Base-by-base conservation (phyloP, 2,113 vertebrate genomes). In the Chaetura pelagica region DNA sequence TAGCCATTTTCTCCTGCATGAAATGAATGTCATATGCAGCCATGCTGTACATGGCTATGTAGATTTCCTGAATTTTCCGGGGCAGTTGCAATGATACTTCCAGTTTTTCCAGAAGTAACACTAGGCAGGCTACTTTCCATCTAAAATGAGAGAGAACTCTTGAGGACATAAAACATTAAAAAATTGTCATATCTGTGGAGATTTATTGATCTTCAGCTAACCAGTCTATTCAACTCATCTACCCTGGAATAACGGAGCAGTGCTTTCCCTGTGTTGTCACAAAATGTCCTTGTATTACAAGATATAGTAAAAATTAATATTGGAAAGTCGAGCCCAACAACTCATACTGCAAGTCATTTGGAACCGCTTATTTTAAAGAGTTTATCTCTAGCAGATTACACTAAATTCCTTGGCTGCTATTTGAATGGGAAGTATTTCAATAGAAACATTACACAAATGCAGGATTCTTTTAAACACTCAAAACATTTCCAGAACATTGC, bases 41-140 rank as follows among this genome's bases (percentile, higher is more conserved):
- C 6, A 4, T 3, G 5, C 35, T 84, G 22, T 15, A 29, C 42
- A n/a, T 2, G 1, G n/a, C 34, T 51, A 7, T n/a, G 15, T 7
- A 57, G 49, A 59, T 78, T 35, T 68, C 19, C 46, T 49, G 30
- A 4, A 29, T 44, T 42, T 52, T 77, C 51, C 26, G 35, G 66
- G 13, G 29, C 24, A 18, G 7, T 6, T 10, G 23, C 46, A 35
- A 24, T 5, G 27, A 24, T n/a, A 20, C 8, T 57, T 78, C 30
- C 29, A 54, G 15, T 35, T 74, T 67, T 57, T 64, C 62, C 61
- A 85, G 18, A 66, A 85, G 30, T 57, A 81, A 23, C 23, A 12
- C 23, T 49, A n/a, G 32, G 51, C 23, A 18, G 35, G 23, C 15
- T 38, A 38, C 58, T 74, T 78, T 79, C 54, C 18, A 35, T 67